Base-by-base conservation (phyloP, 1,140 invertebrate species). In the Sogatella furcifera region DNA sequence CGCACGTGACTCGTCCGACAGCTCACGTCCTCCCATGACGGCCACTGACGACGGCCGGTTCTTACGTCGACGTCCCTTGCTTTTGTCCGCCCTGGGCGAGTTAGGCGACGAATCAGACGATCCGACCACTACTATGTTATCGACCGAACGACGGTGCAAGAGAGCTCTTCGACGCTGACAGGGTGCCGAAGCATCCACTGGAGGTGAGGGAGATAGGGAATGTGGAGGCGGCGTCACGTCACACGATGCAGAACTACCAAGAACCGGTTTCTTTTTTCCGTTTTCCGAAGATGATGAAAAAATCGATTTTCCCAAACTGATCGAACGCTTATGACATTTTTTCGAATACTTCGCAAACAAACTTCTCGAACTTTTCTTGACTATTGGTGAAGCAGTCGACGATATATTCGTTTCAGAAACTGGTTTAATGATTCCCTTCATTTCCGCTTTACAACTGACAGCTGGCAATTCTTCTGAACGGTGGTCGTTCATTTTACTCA, bases 381-480 rank as follows among this genome's bases (percentile, higher is more conserved):
- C 34, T 38, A 10, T 4, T 2, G 34, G 34, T 3, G 34, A 38
- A 17, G 21, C 46, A 6, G 38, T 22, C 1, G 49, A 24, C 6
- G 31, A 43, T 41, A 54, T 19, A 52, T 63, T 61, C 5, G 59
- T 52, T 54, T 62, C 59, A 2, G 57, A 60, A 22, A 28, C 60
- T 9, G 57, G 55, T 41, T 63, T 64, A n/a, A 60, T 46, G 8
- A 60, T 31, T 57, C 52, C 31, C 15, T 17, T 13, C 2, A 22
- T 41, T 15, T 63, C 49, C 19, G 38, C 42, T 10, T 55, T 28
- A 24, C 68, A 68, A 60, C 68, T 67, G 38, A 56, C 59, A 55
- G 70, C 66, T 41, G 61, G 60, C 57, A 71, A 71, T 59, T 68
- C 72, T 66, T 71, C 71, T 0, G 70, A 66, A 52, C 52, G 54